Base-by-base conservation (phyloP, 37 sponge, comb jelly and placozoan species). In the Chondrilla cf. caribensis region DNA sequence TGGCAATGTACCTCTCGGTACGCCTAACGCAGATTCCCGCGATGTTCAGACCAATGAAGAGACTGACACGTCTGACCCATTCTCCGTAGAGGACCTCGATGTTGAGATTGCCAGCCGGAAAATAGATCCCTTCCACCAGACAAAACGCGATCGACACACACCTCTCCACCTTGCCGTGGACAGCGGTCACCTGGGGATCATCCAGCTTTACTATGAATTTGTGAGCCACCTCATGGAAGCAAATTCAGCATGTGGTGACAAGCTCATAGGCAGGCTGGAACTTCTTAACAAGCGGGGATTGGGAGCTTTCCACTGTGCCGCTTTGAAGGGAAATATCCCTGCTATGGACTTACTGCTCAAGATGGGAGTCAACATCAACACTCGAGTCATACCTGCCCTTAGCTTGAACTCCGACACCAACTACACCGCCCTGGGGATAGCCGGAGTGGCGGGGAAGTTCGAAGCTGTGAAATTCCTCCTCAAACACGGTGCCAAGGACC, bases 321-420 rank as follows among this genome's bases (percentile, higher is more conserved):
- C 87, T 14, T 62, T 47, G 26, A 7, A n/a, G 22, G 58, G 73
- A 21, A 47, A 82, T 75, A 83, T 83, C 47, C 79, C 83, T 19
- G 67, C 84, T 28, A 86, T 89, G 83, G 80, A 86, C 58, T 58
- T 72, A 25, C 85, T 95, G 26, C 83, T 88, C 0, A 57, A 68
- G 19, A 86, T 87, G 29, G 95, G 92, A 9, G 95, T 91, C 26
- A 89, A 95, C 43, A 84, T 95, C 79, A 95, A 95, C 70, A 85
- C 90, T 15, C 57, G 58, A 58, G 88, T 88, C 70, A 58, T 70
- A n/a, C 90, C 88, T 0, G 64, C 60, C 0, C 83, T 89, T 0
- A 82, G 87, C 42, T 29, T 42, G 18, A 54, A 33, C 0, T 47
- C 75, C 35, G 84, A 89, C 58, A 66, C 83, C 29, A 91, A 88